phyloP scores from a whole-genome alignment of 2,113 vertebrate genomes.

The Anguilla rostrata region DNA sequence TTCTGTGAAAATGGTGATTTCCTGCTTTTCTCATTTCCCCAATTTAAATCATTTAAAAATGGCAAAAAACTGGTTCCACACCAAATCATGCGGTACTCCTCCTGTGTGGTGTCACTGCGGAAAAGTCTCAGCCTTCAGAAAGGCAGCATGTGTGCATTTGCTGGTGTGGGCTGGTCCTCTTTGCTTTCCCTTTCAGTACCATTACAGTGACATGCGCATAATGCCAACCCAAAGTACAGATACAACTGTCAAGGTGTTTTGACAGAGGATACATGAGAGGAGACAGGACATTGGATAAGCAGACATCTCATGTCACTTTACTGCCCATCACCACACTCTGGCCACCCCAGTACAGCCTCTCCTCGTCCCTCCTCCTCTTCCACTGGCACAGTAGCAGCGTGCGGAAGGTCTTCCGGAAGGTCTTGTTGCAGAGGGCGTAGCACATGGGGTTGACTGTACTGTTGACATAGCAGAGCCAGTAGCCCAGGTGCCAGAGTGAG shows the following conservation, averaged over 20 bases:
- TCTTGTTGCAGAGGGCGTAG: slow-evolving; percentile 98
- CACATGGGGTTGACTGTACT: slow-evolving; percentile 98
- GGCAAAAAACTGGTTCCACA: neutral
- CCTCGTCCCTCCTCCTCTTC: slow-evolving; percentile 84
- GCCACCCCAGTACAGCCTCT: slow-evolving; percentile 86
- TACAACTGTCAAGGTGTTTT: neutral
- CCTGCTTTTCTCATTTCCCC: neutral
- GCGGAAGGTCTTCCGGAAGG: slow-evolving; percentile 95
- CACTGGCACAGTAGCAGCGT: slow-evolving; percentile 91
- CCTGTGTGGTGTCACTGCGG: neutral
- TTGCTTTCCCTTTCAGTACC: neutral
- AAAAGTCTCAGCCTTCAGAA: neutral
- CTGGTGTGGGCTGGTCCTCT: neutral
- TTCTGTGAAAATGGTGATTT: neutral
- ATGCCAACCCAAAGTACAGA: too few relatives aligned
- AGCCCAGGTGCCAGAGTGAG: slow-evolving; percentile 94
- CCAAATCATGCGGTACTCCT: neutral
- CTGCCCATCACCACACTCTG: slow-evolving; percentile 50
- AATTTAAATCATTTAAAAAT: neutral
- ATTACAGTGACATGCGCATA: neutral
- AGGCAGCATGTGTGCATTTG: neutral
- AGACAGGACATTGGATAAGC: neutral
- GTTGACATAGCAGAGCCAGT: slow-evolving; percentile 98
- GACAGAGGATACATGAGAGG: neutral
- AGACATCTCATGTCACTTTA: neutral